Evolutionary conservation across 2,888 invertebrate species (phyloP), one percentile per base, ranked within the genome.

Genomic region (Meghimatium bilineatum): DNA sequence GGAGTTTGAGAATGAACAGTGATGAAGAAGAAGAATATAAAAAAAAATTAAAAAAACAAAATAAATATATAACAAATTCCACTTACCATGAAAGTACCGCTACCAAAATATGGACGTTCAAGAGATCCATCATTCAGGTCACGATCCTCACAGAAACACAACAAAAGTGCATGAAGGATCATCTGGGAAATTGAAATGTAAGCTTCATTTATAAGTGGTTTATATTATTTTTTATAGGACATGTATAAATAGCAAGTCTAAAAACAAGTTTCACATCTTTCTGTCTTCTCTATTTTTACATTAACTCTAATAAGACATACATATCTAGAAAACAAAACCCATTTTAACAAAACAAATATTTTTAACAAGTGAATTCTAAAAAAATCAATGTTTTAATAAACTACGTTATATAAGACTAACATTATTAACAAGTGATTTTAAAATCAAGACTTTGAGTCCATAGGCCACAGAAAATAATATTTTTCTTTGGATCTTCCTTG

Each of bases 111-210:
- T 23, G 92, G 93, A 75, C 91, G 89, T 26, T 91, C 93, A 38
- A 88, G 88, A 23, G 92, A 88, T 8, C 93, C 94, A 88, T 96
- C 96, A 92, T 97, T 97, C 93, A 96, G 95, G 85, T 96, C 96
- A 94, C 96, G 96, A 93, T 97, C 98, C 93, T 98, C 98, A 92
- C 98, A 98, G 91, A 97, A 97, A 93, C 98, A 99, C 87, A 99
- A 94, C 94, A 98, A 97, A 80, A 99, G 94, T 0, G 98, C 97
- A 93, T 98, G 98, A 14, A 98, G 96, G 17, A 98, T 97, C 96
- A 98, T 97, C 97, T 98, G 93, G 60, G 94, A 94, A 86, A 12
- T 69, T 87, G 32, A 67, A 78, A 38, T 60, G 71, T n/a, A 23
- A 56, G 8, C 20, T 20, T 56, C 17, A 56, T 56, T 49, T 20